Evolutionary conservation across 2,797 vertebrate species (phyloP), one percentile per base, ranked within the genome.

Genomic region (Garrulus glandarius): DNA sequence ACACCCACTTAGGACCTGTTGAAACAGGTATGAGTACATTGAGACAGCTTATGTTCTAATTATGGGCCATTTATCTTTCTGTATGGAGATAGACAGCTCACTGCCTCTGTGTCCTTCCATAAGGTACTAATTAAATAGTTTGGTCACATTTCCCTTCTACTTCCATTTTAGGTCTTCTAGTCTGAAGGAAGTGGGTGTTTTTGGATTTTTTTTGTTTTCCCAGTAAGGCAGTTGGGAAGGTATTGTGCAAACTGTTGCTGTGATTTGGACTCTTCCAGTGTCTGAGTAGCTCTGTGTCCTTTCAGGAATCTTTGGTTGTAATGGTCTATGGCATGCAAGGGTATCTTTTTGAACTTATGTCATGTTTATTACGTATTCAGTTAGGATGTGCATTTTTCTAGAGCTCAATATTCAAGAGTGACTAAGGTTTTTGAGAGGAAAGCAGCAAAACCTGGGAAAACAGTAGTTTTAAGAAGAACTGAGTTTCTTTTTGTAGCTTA

Each of bases 1-100:
- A 93, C 91, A 70, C 86, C 80, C 56, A 86, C 64, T 55, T 84
- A 47, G 49, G 68, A 74, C 86, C 41, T 93, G 94, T 92, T 91
- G 72, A 70, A 88, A 92, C 89, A 92, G 49, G 84, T 80, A 74
- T 36, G 44, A 81, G 44, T 74, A 39, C 64, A 32, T 32, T 84
- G 84, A 81, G 72, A 84, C 17, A 27, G 23, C 36, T 65, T 84
- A 26, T 34, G 52, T 69, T 92, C 52, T 74, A 76, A 70, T 65
- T 65, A 59, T 9, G 55, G 37, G 52, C 27, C 60, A 11, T 90
- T 85, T 43, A 53, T 94, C 68, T 76, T 82, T 44, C 27, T 3
- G 52, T 30, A 15, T 44, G n/a, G 59, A 69, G 75, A 27, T 43
- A 78, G 69, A 63, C 39, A 67, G 68, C 49, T 71, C 14, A 3